Evolutionary conservation across 2,113 vertebrate genomes (phyloP).

Genomic region (Hypomesus transpacificus): DNA sequence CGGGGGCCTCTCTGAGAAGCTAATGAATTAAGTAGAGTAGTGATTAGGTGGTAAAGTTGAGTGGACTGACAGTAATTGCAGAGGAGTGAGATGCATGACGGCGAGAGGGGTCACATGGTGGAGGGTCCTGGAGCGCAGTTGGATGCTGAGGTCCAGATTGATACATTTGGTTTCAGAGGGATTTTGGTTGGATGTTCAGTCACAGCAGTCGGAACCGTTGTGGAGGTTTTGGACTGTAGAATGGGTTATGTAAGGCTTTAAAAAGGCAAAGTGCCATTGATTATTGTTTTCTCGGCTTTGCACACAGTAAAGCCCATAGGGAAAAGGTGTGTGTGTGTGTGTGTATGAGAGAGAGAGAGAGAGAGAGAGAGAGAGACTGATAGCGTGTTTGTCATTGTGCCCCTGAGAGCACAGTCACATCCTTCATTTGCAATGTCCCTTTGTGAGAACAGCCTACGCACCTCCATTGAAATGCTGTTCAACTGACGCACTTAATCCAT

Average conservation of each 20-base stretch:
- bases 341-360: background rate
- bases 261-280: too few species aligned
- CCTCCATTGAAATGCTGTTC: slow-evolving; percentile 49
- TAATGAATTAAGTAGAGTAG: slow-evolving; percentile 55
- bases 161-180: too few species aligned
- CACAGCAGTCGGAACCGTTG: too few species aligned
- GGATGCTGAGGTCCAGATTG: too few species aligned
- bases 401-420: slow-evolving; percentile 30
- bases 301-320: too few species aligned
- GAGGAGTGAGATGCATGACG: slow-evolving; percentile 41
- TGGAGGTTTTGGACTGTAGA: too few species aligned
- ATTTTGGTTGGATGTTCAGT: too few species aligned
- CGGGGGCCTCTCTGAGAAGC: slow-evolving; percentile 55
- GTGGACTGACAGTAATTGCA: slow-evolving; percentile 60
- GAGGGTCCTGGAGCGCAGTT: background rate
- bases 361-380: too few species aligned
- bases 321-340: background rate
- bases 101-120: slow-evolving; percentile 30
- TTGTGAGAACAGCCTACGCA: background rate
- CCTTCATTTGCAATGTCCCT: slow-evolving; percentile 29
- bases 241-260: too few species aligned
- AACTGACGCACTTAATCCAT: slow-evolving; percentile 48
- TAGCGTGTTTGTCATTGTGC: slow-evolving; percentile 1
- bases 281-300: too few species aligned
- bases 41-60: slow-evolving; percentile 60